These are phyloP conservation scores for Otus sunia DNA, from an alignment of 2,113 vertebrate species.

Conservation along the genomic window DNA sequence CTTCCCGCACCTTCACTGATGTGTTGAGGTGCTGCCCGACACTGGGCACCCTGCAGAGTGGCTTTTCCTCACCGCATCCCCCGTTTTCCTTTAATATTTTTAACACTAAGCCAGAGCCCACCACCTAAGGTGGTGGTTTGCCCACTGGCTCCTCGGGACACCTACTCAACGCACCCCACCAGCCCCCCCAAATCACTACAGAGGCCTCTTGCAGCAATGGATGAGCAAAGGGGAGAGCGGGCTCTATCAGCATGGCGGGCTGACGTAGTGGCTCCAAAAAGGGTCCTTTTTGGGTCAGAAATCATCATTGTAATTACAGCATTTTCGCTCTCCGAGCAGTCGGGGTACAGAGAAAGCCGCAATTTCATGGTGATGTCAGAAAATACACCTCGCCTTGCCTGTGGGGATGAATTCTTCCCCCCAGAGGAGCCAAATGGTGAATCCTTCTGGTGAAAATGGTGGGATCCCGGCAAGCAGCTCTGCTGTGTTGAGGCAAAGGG, in stretches of 20 bases:
- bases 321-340: background rate
- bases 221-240: too few species aligned
- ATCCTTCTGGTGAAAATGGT: background rate
- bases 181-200: too few species aligned
- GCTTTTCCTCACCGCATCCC: background rate
- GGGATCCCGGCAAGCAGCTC: background rate
- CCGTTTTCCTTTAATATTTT: background rate
- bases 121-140: background rate
- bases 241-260: too few species aligned
- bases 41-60: background rate
- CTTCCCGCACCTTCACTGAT: fast-evolving
- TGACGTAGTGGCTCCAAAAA: too few species aligned
- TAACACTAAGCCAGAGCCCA: background rate
- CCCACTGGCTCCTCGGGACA: background rate
- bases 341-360: background rate
- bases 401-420: background rate
- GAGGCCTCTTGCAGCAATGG: too few species aligned
- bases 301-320: too few species aligned
- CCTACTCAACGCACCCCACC: background rate
- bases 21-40: background rate
- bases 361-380: background rate
- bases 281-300: too few species aligned
- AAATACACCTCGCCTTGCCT: background rate
- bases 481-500: background rate
- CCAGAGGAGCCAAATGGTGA: background rate